Percentiles rank a stretch among this genome's conserved stretches.
phyloP scores from a whole-genome alignment of 2,797 vertebrate species.

The Melanotaenia nigrans region DNA sequence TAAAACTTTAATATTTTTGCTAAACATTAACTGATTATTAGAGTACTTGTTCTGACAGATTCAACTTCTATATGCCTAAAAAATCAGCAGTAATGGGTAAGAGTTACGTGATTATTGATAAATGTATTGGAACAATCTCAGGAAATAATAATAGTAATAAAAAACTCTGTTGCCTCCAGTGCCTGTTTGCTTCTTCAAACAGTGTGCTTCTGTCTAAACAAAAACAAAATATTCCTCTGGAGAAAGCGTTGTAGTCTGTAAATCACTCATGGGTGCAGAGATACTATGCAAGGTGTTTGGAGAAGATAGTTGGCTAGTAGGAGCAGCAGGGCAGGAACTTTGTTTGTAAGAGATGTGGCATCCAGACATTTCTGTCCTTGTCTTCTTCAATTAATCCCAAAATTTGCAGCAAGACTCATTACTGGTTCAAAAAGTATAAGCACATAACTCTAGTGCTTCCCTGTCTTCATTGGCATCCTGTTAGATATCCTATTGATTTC shows the following conservation, averaged over 20 bases:
- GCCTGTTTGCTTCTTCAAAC: slow-evolving; percentile 40
- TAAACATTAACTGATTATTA: background rate
- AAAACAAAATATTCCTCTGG: slow-evolving; percentile 60
- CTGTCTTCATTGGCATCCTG: no score
- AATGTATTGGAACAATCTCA: slow-evolving; percentile 28
- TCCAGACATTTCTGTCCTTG: slow-evolving; percentile 70
- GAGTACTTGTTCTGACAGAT: background rate
- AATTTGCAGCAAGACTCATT: no score
- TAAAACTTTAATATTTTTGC: background rate
- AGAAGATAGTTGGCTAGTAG: slow-evolving; percentile 75
- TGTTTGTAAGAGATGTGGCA: slow-evolving; percentile 61
- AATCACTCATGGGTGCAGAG: slow-evolving; percentile 72
- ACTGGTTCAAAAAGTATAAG: no score
- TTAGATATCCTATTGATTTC: no score
- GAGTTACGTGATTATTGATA: slow-evolving; percentile 27
- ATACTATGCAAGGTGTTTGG: slow-evolving; percentile 77
- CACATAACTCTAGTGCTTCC: no score
- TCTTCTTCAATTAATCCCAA: slow-evolving; percentile 5
- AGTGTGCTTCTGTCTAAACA: slow-evolving; percentile 54
- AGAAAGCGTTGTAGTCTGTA: slow-evolving; percentile 56
- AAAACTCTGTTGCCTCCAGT: slow-evolving; percentile 6
- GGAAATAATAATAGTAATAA: slow-evolving; percentile 5
- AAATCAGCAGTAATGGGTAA: background rate
- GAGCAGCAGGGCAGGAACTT: slow-evolving; percentile 73
- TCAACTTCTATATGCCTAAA: background rate